Evolutionary conservation across 2,888 invertebrate genomes (phyloP), one percentile per base, ranked within the genome.

Genomic region (Drosophila nr. perissopoda): DNA sequence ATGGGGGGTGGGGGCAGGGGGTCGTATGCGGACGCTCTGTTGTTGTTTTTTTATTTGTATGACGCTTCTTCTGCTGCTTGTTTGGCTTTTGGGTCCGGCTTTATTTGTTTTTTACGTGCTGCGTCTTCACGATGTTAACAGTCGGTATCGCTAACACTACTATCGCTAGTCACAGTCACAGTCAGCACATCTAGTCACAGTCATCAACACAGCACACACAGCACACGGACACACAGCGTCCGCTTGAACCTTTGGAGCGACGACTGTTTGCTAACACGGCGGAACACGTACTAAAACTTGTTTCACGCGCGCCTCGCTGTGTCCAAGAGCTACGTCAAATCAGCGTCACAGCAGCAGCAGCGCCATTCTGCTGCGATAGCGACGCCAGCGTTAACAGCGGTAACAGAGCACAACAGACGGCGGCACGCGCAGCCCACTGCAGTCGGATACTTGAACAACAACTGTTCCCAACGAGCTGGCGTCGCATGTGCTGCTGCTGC

Each of bases 271-370:
- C 92, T 91, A 87, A 91, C 92, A 91, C 92, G 92, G 91, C 92
- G 92, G 92, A 92, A 92, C 91, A 92, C 92, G 93, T 92, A 92
- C 92, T 92, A 91, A 91, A 91, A 92, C 90, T 91, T 90, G 91
- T 91, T 92, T 87, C 78, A 81, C 59, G 69, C 83, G 85, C 77
- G 78, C 69, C 63, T 54, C 58, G 78, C 72, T 76, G 68, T 59
- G 67, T 68, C 73, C 73, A 80, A 77, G 73, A 68, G 68, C 78
- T 74, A 38, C 34, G 36, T 11, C 83, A 76, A 34, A 45, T 33
- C 68, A 31, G 54, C 60, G 60, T 16, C 38, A 33, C 25, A 31
- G 27, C 58, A 58, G 16, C 70, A 38, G 45, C 54, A 25, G 11
- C 42, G 40, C 16, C 48, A 42, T 42, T 21, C 21, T 5, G 42